These are phyloP conservation scores for Argyra leucocephala DNA, from an alignment of 2,888 invertebrate species.

Conservation along the genomic window DNA sequence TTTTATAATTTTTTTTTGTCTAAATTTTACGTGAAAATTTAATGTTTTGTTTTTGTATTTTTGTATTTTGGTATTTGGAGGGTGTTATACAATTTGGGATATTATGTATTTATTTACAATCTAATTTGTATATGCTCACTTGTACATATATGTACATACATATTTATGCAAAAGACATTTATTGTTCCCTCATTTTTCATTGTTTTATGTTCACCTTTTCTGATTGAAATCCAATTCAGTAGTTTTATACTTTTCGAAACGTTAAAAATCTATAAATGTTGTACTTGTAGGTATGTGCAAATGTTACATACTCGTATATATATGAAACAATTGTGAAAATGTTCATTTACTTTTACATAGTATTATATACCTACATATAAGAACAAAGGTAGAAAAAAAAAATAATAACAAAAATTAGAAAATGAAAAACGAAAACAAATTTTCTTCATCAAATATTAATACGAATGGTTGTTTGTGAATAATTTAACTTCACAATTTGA, in stretches of 20 bases:
- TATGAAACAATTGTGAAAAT: too few relatives aligned
- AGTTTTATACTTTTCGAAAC: neutral
- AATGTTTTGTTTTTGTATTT: too few relatives aligned
- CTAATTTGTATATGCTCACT: too few relatives aligned
- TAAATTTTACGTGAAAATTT: neutral
- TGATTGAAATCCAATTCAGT: neutral
- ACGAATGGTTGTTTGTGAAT: neutral
- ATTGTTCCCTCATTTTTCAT: neutral
- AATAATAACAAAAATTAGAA: neutral
- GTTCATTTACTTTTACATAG: neutral
- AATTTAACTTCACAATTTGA: neutral
- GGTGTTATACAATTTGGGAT: too few relatives aligned
- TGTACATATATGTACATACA: too few relatives aligned
- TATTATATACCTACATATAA: neutral
- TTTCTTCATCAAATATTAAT: conserved; percentile 6
- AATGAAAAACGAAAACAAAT: neutral
- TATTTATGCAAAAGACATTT: neutral
- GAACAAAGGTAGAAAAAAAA: neutral
- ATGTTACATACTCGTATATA: too few relatives aligned
- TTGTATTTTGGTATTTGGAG: too few relatives aligned
- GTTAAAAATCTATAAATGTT: neutral
- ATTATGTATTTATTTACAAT: too few relatives aligned
- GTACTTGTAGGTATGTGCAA: neutral
- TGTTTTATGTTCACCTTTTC: neutral
- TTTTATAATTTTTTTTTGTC: neutral